These are phyloP conservation scores for Hermetia illucens DNA, from an alignment of 1,140 invertebrate species.

Conservation along the genomic window DNA sequence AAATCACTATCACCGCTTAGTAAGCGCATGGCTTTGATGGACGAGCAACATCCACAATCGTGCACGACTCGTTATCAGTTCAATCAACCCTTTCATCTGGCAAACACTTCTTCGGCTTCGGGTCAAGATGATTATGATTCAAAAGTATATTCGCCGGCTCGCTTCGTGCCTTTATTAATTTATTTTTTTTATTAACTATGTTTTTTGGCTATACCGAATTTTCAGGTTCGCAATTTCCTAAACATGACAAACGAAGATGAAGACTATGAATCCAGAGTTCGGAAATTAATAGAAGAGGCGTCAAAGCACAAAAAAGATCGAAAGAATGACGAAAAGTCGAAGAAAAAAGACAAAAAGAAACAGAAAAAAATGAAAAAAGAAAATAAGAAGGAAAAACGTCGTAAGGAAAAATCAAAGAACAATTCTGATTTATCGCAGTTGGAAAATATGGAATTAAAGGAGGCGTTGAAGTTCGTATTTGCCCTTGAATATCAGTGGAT, in stretches of 20 bases:
- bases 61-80: conserved; percentile 41
- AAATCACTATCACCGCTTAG: conserved; percentile 61
- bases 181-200: too few species aligned
- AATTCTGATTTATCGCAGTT: conserved; percentile 33
- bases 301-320: conserved; percentile 63
- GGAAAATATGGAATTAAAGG: conserved; percentile 41
- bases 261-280: conserved; percentile 68
- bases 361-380: conserved; percentile 41
- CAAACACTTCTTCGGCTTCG: conserved; percentile 28
- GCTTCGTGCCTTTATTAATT: conserved; percentile 36
- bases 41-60: conserved; percentile 32
- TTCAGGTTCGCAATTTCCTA: conserved; percentile 56
- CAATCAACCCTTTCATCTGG: conserved; percentile 36
- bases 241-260: conserved; percentile 68
- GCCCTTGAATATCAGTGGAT: too few species aligned
- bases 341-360: conserved; percentile 51
- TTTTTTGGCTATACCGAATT: too few species aligned
- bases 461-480: conserved; percentile 46
- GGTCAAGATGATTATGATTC: conserved; percentile 47
- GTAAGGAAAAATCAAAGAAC: conserved; percentile 46
- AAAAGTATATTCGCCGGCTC: conserved; percentile 2
- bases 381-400: conserved; percentile 48
- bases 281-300: conserved; percentile 67
- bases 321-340: conserved; percentile 53
- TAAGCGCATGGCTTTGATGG: conserved; percentile 58